phyloP scores from a whole-genome alignment of 1,140 invertebrate species.

The Drosophila kohkoa region DNA sequence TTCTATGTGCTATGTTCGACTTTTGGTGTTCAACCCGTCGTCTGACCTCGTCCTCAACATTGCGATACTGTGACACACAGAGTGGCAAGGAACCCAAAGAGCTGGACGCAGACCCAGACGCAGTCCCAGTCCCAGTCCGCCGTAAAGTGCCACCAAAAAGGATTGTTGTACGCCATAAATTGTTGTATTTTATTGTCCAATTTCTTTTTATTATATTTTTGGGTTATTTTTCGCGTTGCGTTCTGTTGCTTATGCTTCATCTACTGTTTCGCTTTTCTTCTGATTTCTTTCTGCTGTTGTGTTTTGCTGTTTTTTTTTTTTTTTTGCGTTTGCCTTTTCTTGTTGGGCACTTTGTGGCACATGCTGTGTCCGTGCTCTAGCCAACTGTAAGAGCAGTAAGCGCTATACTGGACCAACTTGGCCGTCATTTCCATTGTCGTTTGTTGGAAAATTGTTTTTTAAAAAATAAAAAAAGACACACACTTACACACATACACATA shows the following conservation, averaged over 20 bases:
- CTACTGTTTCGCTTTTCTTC: conserved; percentile 63
- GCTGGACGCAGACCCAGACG: conserved; percentile 1
- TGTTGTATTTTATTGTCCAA: conserved; percentile 83
- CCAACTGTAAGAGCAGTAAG: conserved; percentile 31
- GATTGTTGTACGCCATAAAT: conserved; percentile 81
- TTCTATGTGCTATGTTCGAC: conserved; percentile 41
- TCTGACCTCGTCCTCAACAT: neutral
- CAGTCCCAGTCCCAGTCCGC: conserved; percentile 18
- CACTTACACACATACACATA: conserved; percentile 21
- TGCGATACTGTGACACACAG: neutral
- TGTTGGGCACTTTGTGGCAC: conserved; percentile 66
- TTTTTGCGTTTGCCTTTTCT: neutral
- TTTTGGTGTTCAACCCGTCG: conserved; percentile 51
- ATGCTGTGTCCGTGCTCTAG: conserved; percentile 64
- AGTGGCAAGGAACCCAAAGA: neutral
- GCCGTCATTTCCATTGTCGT: conserved; percentile 68
- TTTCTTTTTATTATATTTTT: conserved; percentile 83
- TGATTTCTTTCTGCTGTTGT: conserved; percentile 36
- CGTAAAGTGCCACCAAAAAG: conserved; percentile 72
- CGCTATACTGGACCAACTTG: conserved; percentile 52
- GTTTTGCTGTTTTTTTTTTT: neutral
- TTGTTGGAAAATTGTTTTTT: conserved; percentile 71
- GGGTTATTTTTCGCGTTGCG: conserved; percentile 64
- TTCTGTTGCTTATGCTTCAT: conserved; percentile 77
- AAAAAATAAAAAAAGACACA: conserved; percentile 64